A percentile compares a stretch with the other conserved stretches of the same genome.
These are phyloP conservation scores for Sialia sialis DNA, from an alignment of 2,113 vertebrate species.

Conservation along the genomic window DNA sequence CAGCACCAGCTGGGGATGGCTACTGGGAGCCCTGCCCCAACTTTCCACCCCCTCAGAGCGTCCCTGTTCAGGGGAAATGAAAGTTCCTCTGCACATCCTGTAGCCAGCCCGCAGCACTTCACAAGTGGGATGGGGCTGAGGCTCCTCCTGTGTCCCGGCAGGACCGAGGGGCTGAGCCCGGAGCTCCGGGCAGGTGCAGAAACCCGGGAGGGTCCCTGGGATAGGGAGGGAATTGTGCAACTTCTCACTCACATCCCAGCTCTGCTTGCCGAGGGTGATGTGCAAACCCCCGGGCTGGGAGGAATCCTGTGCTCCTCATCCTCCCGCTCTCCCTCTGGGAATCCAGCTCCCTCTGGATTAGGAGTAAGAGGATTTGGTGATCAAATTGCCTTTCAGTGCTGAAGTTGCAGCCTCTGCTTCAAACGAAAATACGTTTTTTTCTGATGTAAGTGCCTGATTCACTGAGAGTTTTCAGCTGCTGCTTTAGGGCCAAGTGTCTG, in stretches of 20 bases:
- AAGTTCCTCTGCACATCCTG: neutral
- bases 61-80: rapidly evolving
- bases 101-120: neutral
- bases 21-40: neutral
- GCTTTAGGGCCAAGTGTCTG: neutral
- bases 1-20: neutral
- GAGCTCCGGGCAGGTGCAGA: neutral
- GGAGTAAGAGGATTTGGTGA: neutral
- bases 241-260: neutral
- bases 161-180: neutral
- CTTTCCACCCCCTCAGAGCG: rapidly evolving
- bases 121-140: neutral
- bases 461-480: neutral
- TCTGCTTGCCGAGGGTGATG: neutral
- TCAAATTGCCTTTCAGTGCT: neutral
- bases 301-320: neutral
- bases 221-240: neutral
- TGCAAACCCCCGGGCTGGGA: neutral
- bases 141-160: neutral
- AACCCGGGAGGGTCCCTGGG: neutral
- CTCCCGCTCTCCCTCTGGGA: neutral
- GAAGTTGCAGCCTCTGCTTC: neutral
- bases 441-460: neutral
- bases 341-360: neutral
- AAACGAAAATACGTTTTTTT: neutral